Conservation (phyloP, 2,797 vertebrate genomes). For the Eulemur coronatus region DNA sequence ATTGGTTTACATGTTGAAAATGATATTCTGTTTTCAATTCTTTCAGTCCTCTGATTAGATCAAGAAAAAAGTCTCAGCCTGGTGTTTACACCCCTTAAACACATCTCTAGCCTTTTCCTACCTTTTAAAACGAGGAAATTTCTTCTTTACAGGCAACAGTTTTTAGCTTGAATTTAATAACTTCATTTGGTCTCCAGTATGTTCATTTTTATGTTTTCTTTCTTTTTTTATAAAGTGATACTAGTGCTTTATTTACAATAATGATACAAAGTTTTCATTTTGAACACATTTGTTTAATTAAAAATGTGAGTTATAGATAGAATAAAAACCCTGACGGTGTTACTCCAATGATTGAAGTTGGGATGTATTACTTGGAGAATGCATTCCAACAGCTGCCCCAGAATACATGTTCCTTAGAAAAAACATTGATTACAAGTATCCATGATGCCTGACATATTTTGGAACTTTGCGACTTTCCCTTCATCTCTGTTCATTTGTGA, state of each 20-base stretch:
- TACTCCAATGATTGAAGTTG: rapidly evolving
- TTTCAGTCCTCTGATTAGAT: neutral
- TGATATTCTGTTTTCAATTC: neutral
- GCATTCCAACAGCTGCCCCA: neutral
- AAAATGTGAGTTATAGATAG: neutral
- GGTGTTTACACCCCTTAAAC: neutral
- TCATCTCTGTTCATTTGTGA: neutral
- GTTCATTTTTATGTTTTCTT: neutral
- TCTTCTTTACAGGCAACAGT: neutral
- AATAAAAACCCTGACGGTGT: neutral
- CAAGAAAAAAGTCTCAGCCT: neutral
- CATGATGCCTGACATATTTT: too few species aligned
- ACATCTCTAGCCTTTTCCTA: neutral
- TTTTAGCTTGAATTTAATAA: neutral
- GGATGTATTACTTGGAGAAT: rapidly evolving
- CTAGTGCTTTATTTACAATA: neutral
- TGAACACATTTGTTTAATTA: neutral
- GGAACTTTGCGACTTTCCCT: neutral
- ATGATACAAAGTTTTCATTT: neutral
- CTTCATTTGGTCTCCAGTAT: neutral
- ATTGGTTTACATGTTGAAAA: neutral
- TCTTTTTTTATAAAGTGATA: neutral
- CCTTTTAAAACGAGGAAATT: neutral
- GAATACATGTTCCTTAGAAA: neutral
- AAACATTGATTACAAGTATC: neutral